Evolutionary conservation across 1,140 invertebrate genomes (phyloP), one percentile per base, ranked within the genome.

Genomic region (Drosophila quadrilineata): DNA sequence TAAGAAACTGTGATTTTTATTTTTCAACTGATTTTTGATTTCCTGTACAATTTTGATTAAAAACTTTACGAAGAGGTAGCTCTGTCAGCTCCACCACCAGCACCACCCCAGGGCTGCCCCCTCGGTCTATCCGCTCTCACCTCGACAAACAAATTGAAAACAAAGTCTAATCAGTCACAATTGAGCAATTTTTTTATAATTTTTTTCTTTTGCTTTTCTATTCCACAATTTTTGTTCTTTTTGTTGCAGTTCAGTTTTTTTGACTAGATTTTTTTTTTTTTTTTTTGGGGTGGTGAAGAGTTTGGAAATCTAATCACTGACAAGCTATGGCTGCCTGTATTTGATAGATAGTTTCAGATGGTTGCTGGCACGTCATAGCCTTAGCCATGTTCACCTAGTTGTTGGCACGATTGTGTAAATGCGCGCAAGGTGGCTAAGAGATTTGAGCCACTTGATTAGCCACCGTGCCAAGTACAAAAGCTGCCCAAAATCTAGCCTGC

Each of bases 1-100:
- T 85, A 85, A 85, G 79, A 85, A 85, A 85, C 79, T 85, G 79
- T 85, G 79, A 85, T 85, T 85, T 85, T 85, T 85, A 85, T 85
- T 85, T 84, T 85, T 75, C 66, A 85, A 85, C 71, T 86, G 80
- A 86, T 85, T 85, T 85, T 85, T 85, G 79, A 85, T 85, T 85
- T 85, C 79, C 79, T 85, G 79, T 85, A 85, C 80, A 85, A 85
- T 85, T 85, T 85, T 85, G 79, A 85, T 85, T 85, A 86, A 85
- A 85, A 85, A 85, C 73, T 75, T 43, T 71, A 46, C 52, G 43
- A 58, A 73, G 26, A 45, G 56, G 71, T 48, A 52, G 46, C 68
- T 65, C 45, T 43, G 50, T 64, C 65, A 43, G 38, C 59, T 53
- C 29, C 22, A 56, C 48, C 3, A 19, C 28, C 65, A 46, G 31